Evolutionary conservation across 2,113 vertebrate species (phyloP).

Genomic region (Saguinus midas): DNA sequence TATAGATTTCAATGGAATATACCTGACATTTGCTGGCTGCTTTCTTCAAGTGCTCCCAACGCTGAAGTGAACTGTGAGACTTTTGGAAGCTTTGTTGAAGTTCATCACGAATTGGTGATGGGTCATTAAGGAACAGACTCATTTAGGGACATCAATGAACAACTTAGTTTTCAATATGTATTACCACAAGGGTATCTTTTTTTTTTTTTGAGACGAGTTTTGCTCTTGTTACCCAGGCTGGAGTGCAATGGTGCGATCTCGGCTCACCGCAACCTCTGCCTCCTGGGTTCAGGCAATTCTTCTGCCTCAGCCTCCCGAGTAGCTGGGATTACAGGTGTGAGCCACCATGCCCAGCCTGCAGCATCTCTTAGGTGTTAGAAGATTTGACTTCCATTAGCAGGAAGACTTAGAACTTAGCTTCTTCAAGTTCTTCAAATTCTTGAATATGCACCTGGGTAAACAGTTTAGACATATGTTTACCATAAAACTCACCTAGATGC

Average conservation of each 20-base stretch:
- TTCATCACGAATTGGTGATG: slow-evolving; percentile 79
- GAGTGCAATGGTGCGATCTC: no score
- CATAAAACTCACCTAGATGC: background rate
- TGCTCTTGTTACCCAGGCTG: no score
- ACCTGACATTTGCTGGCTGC: slow-evolving; percentile 61
- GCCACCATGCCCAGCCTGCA: background rate
- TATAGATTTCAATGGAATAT: slow-evolving; percentile 4
- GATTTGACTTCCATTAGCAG: background rate
- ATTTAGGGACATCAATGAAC: background rate
- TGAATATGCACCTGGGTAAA: slow-evolving; percentile 2
- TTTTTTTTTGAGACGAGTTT: no score
- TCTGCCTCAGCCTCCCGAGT: no score
- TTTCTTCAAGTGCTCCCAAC: slow-evolving; percentile 86
- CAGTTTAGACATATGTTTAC: slow-evolving; percentile 13
- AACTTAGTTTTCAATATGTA: slow-evolving; percentile 40
- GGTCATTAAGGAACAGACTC: slow-evolving; percentile 69
- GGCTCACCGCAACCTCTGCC: no score
- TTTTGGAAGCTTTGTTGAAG: slow-evolving; percentile 83
- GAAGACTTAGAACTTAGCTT: background rate
- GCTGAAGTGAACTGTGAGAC: slow-evolving; percentile 84
- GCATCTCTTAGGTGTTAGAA: background rate
- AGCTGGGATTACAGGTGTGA: background rate
- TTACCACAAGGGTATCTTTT: background rate
- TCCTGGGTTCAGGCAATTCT: no score
- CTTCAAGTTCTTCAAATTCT: slow-evolving; percentile 32